A percentile compares a stretch with the other conserved stretches of the same genome.
These are phyloP conservation scores for Carassius carassius DNA, from an alignment of 2,113 vertebrate species.

Conservation along the genomic window DNA sequence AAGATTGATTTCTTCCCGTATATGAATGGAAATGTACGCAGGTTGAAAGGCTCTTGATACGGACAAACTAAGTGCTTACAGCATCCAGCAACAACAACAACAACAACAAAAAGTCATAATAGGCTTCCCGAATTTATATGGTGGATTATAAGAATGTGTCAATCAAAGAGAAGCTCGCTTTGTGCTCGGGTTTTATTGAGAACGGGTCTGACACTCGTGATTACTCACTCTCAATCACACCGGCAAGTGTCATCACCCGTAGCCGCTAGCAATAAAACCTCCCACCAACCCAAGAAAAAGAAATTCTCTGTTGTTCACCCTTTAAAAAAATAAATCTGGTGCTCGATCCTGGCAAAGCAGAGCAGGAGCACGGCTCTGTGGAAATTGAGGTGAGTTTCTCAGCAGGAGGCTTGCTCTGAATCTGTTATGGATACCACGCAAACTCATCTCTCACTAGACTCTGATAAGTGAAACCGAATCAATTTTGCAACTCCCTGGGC, in stretches of 20 bases:
- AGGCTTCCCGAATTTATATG: slow-evolving; percentile 53
- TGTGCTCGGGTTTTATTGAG: slow-evolving; percentile 60
- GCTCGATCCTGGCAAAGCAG: not conserved
- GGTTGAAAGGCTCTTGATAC: slow-evolving; percentile 4
- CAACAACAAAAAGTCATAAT: slow-evolving; percentile 8
- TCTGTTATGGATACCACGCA: slow-evolving; percentile 35
- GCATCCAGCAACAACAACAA: slow-evolving; percentile 25
- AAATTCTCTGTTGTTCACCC: slow-evolving; percentile 16
- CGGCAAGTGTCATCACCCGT: slow-evolving; percentile 51
- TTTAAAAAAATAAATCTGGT: not conserved
- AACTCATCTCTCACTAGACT: slow-evolving; percentile 42
- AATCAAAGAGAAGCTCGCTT: slow-evolving; percentile 63
- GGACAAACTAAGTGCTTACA: slow-evolving; percentile 39
- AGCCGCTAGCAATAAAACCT: slow-evolving; percentile 59
- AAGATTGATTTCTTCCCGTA: slow-evolving; percentile 16
- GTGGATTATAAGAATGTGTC: slow-evolving; percentile 64
- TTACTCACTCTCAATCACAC: slow-evolving; percentile 62
- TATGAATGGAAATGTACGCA: not conserved
- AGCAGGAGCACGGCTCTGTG: slow-evolving; percentile 29
- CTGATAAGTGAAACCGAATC: slow-evolving; percentile 60
- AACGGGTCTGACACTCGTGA: slow-evolving; percentile 60
- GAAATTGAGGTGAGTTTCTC: slow-evolving; percentile 31
- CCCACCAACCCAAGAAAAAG: slow-evolving; percentile 41
- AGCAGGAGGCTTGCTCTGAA: slow-evolving; percentile 20
- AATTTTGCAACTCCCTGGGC: slow-evolving; percentile 58